A percentile compares a stretch with the other conserved stretches of the same genome.
Conservation (phyloP, 2,888 invertebrate genomes). For the Tipula helvola region DNA sequence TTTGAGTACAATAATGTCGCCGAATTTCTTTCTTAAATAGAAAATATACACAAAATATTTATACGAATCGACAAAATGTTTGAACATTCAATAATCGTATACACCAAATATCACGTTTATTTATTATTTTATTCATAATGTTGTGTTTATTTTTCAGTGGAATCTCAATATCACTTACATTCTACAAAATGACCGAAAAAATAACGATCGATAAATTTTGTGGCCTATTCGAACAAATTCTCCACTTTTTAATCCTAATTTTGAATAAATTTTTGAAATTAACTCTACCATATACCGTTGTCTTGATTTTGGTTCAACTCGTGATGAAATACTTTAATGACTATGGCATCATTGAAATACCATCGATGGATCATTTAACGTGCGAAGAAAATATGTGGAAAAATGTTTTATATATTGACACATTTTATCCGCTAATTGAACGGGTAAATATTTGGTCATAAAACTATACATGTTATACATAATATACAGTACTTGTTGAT, state of each 20-base stretch:
- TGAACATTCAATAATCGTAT: background rate
- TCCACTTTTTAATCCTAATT: conserved; percentile 41
- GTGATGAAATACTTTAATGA: conserved; percentile 37
- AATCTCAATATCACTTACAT: conserved; percentile 45
- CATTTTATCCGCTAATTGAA: conserved; percentile 43
- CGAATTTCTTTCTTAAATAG: background rate
- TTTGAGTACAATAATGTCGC: background rate
- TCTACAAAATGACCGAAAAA: conserved; percentile 43
- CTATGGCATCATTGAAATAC: conserved; percentile 39
- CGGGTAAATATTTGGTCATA: conserved; percentile 36
- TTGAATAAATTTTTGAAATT: conserved; percentile 40
- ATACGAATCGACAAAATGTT: background rate
- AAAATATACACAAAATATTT: background rate
- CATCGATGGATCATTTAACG: conserved; percentile 42
- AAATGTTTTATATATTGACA: conserved; percentile 49
- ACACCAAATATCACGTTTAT: background rate
- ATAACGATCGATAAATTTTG: conserved; percentile 35
- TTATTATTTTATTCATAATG: background rate
- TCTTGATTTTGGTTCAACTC: conserved; percentile 41
- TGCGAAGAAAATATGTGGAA: conserved; percentile 51
- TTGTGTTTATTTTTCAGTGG: conserved; percentile 37
- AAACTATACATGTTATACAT: background rate
- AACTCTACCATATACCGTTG: conserved; percentile 47
- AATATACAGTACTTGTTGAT: background rate
- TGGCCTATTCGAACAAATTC: conserved; percentile 37